phyloP scores from a whole-genome alignment of 2,113 vertebrate genomes.

The Columbina picui region DNA sequence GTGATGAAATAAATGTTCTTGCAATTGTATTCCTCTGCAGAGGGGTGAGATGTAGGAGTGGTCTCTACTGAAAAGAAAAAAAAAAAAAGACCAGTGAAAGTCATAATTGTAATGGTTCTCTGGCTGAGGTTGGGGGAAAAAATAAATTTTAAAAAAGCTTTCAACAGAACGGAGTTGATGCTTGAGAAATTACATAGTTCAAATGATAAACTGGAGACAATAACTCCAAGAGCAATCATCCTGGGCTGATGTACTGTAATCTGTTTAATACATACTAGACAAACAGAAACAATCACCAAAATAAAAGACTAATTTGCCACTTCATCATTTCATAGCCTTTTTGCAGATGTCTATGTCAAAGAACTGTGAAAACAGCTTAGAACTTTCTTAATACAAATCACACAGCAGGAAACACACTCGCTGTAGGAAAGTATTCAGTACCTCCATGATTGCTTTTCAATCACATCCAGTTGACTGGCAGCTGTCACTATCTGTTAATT shows the following conservation, averaged over 20 bases:
- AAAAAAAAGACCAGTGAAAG: background rate
- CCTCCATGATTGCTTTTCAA: background rate
- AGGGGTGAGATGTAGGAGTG: background rate
- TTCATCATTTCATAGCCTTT: background rate
- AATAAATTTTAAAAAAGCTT: background rate
- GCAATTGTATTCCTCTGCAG: background rate
- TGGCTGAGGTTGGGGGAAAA: background rate
- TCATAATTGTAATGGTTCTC: background rate
- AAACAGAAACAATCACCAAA: background rate
- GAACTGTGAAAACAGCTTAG: background rate
- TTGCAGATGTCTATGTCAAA: background rate
- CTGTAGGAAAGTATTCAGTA: background rate
- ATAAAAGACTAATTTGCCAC: background rate
- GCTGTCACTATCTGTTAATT: background rate
- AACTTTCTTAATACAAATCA: constrained; percentile 36
- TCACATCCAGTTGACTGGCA: background rate
- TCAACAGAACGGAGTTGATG: background rate
- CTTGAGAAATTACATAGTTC: background rate
- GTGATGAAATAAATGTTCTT: background rate
- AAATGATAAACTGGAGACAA: background rate
- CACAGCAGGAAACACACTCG: background rate
- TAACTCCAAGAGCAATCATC: background rate
- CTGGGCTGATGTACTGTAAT: background rate
- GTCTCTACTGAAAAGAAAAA: background rate
- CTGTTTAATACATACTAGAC: background rate